Conservation (phyloP, 2,888 invertebrate genomes). For the Aplocera efformata region DNA sequence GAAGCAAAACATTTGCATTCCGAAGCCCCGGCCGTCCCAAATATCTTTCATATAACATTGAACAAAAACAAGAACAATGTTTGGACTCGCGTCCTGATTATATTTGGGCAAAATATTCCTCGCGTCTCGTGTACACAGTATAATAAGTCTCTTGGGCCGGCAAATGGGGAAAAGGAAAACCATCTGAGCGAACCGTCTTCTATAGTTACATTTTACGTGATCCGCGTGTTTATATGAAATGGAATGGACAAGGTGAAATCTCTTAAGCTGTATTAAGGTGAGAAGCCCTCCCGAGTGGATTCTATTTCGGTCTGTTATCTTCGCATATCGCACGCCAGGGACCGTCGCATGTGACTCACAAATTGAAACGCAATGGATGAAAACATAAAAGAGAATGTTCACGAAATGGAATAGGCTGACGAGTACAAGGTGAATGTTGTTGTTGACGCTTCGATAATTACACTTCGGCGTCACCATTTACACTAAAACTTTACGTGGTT, state of each 20-base stretch:
- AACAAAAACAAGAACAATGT: conserved; percentile 71
- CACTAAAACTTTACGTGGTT: conserved; percentile 4
- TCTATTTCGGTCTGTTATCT: conserved; percentile 52
- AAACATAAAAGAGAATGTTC: conserved; percentile 48
- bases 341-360: conserved; percentile 46
- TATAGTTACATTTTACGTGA: conserved; percentile 67
- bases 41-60: conserved; percentile 53
- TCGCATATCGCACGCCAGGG: conserved; percentile 53
- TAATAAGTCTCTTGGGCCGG: conserved; percentile 76
- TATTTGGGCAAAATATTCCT: conserved; percentile 77
- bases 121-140: conserved; percentile 69
- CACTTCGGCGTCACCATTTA: conserved; percentile 14
- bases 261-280: conserved; percentile 71
- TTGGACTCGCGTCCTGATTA: conserved; percentile 74
- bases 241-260: conserved; percentile 71
- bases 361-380: conserved; percentile 60
- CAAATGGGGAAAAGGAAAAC: conserved; percentile 74
- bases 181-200: conserved; percentile 48
- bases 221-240: conserved; percentile 56
- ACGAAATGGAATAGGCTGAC: conserved; percentile 33
- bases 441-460: conserved; percentile 18
- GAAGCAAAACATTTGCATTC: conserved; percentile 69
- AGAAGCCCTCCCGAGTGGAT: conserved; percentile 64
- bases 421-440: conserved; percentile 16
- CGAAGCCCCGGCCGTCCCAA: conserved; percentile 42